Base-by-base conservation (phyloP, 2,888 invertebrate species). In the Lypha dubia region DNA sequence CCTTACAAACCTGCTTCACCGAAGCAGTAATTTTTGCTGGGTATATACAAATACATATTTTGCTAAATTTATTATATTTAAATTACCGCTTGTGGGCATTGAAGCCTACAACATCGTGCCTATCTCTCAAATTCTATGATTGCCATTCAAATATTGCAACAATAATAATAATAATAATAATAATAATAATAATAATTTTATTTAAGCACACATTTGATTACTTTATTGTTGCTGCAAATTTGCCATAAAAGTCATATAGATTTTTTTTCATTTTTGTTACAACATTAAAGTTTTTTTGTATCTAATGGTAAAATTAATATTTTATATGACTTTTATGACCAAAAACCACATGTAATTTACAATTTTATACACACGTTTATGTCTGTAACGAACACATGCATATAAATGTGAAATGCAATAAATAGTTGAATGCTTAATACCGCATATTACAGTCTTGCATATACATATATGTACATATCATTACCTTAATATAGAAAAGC, bases 301-400 rank as follows among this genome's bases (percentile, higher is more conserved):
- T 67, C 22, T 70, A 56, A 70, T 68, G 68, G 53, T 3, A 41
- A 70, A 70, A 53, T 56, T 70, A 53, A 53, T 70, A 56, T 70
- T 70, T 58, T 38, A 71, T 56, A 44, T 28, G 11, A 56, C 11
- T 71, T 58, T 71, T 28, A 58, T 71, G 44, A 71, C 44, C 32
- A 41, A 71, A 44, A 58, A 71, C 41, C 71, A 58, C 71, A 71
- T 58, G 17, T 71, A n/a, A 56, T 24, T 53, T 70, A 41, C 11
- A 24, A 41, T 70, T 24, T 24, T 24, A 24, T n/a, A 28, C 41
- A 41, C 9, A 53, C 17, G 20, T 22, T 15, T 22, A 56, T 70
- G 24, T 53, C 22, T 51, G 35, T 38, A 51, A 67, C 32, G 5
- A 24, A 65, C 8, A 44, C 15, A 44, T 41, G n/a, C 15, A 41